Evolutionary conservation across 2,113 vertebrate genomes (phyloP).

Genomic region (Neogobius melanostomus): DNA sequence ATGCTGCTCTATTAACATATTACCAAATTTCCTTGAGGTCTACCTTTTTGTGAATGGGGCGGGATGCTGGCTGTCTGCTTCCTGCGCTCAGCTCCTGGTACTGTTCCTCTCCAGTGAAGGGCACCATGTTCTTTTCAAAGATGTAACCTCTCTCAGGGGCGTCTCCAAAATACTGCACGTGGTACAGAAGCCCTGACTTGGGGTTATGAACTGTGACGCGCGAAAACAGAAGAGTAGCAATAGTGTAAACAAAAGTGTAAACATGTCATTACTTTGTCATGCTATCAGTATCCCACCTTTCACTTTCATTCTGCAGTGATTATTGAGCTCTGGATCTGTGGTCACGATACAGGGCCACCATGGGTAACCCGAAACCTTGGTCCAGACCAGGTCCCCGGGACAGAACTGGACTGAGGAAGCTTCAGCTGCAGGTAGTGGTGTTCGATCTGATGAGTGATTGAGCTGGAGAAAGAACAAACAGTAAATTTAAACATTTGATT

Average conservation of each 20-base stretch:
- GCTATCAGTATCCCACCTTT: slow-evolving; percentile 79
- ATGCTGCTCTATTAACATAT: too few relatives aligned
- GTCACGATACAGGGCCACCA: slow-evolving; percentile 99
- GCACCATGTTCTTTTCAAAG: slow-evolving; percentile 92
- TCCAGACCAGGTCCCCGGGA: slow-evolving; percentile 92
- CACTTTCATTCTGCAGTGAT: slow-evolving; percentile 85
- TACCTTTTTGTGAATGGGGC: slow-evolving; percentile 86
- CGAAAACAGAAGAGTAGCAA: neutral
- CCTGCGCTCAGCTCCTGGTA: slow-evolving; percentile 85
- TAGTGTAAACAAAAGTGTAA: neutral
- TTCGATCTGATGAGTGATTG: slow-evolving; percentile 8
- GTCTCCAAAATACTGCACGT: slow-evolving; percentile 96
- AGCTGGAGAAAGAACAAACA: slow-evolving; percentile 28
- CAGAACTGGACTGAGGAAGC: slow-evolving; percentile 61
- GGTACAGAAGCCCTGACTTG: slow-evolving; percentile 83
- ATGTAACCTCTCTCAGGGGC: slow-evolving; percentile 93
- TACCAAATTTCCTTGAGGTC: neutral
- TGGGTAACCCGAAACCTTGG: slow-evolving; percentile 94
- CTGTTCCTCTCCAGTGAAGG: slow-evolving; percentile 88
- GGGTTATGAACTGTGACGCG: slow-evolving; percentile 74
- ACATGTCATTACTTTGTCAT: neutral
- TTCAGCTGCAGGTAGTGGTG: neutral
- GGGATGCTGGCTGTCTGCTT: slow-evolving; percentile 81
- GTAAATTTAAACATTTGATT: neutral
- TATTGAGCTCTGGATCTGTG: slow-evolving; percentile 85